Base-by-base conservation (phyloP, 2,113 vertebrate genomes). In the Artemisiospiza belli region DNA sequence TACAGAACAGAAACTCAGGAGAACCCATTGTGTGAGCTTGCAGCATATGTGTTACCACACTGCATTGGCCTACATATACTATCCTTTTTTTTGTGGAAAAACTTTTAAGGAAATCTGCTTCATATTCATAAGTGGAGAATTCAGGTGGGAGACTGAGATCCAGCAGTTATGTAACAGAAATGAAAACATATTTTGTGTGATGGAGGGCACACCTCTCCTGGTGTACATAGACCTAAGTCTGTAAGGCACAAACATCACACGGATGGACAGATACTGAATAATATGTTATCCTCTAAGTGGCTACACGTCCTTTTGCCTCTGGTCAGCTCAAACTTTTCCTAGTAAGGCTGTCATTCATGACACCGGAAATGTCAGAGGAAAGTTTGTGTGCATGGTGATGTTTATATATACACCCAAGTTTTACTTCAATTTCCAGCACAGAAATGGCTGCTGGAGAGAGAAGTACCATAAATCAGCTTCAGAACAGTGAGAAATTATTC, bases 261-360 rank as follows among this genome's bases (percentile, higher is more conserved):
- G 20, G 12, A 52, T 9, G 33, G 49, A 27, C 44, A 69, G 18
- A 20, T 5, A 24, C 0, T 6, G 1, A 11, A 5, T 7, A 8
- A 44, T 5, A 8, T 14, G 13, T 27, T 78, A 17, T 19, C 49
- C 24, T 41, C 2, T 4, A 51, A 20, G 14, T 15, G 23, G 16
- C 30, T 51, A 4, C 10, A 58, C 2, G 23, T 2, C 3, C 16
- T 52, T 47, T 44, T 0, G 0, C 35, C 35, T 81, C n/a, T 9
- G 12, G 33, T 49, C 13, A 72, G 4, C 18, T 43, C 25, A 49
- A 67, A n/a, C 12, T 23, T 16, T 15, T 10, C 10, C 8, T 11
- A 35, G 12, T n/a, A 44, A 81, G 10, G 13, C 5, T 15, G 3
- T 23, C n/a, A 8, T 12, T 68, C 28, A 9, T 25, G 18, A 79